These are phyloP conservation scores for Electrona antarctica DNA, from an alignment of 2,113 vertebrate species.

Conservation along the genomic window DNA sequence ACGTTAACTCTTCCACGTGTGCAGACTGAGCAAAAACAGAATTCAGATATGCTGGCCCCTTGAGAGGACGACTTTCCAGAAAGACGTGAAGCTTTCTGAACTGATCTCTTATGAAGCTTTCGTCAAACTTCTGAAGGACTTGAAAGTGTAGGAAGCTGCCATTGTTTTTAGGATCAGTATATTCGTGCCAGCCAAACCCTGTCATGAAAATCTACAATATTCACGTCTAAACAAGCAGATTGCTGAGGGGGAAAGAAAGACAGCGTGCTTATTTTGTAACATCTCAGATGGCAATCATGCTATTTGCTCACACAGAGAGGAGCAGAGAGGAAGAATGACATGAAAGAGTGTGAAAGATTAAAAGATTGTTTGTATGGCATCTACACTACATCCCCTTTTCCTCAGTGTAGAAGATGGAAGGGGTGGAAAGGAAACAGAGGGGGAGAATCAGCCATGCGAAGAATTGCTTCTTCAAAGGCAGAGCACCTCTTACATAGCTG, in stretches of 20 bases:
- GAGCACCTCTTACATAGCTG: conserved; percentile 40
- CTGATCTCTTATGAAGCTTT: no score
- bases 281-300: conserved; percentile 25
- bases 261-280: conserved; percentile 3
- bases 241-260: no score
- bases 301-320: conserved; percentile 12
- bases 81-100: no score
- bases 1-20: no score
- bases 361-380: conserved; percentile 32
- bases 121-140: no score
- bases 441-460: conserved; percentile 29
- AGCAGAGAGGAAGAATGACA: conserved; percentile 8
- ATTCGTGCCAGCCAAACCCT: background rate
- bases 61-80: no score
- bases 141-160: no score
- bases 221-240: background rate
- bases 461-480: conserved; percentile 47
- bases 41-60: no score
- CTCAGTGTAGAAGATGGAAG: conserved; percentile 31
- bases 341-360: conserved; percentile 19
- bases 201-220: background rate
- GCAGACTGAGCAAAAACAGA: no score
- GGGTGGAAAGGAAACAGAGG: conserved; percentile 18
- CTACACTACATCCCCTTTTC: conserved; percentile 27
- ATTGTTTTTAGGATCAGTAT: no score